Percentiles rank a stretch among this genome's conserved stretches.
Evolutionary conservation across 2,888 invertebrate species (phyloP).

Genomic region (Endotricha flammealis): DNA sequence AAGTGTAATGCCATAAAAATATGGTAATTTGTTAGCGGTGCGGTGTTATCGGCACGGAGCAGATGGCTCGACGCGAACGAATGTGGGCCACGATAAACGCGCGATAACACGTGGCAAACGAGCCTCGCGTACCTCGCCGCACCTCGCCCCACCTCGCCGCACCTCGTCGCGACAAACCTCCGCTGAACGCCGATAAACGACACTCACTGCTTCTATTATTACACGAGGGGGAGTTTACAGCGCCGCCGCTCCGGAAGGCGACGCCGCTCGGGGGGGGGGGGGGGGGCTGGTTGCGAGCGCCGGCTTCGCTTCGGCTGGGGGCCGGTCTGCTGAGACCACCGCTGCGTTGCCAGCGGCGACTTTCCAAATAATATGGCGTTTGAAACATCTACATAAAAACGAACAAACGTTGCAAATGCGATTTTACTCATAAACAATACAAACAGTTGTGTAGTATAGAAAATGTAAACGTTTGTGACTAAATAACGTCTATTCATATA

Average conservation of each 20-base stretch:
- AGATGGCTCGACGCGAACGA: constrained; percentile 7
- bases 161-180: not conserved
- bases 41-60: constrained; percentile 15
- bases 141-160: constrained; percentile 1
- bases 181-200: not conserved
- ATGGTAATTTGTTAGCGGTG: constrained; percentile 17
- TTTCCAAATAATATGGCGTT: no score
- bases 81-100: constrained; percentile 12
- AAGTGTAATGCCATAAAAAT: constrained; percentile 5
- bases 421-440: no score
- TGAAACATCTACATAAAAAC: no score
- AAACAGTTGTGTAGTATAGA: no score
- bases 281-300: not conserved
- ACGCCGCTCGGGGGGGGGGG: not conserved
- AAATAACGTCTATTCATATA: no score
- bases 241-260: not conserved
- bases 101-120: constrained; percentile 6
- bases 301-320: not conserved
- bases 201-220: not conserved
- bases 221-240: not conserved
- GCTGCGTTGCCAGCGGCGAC: no score
- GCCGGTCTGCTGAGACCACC: no score
- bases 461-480: no score
- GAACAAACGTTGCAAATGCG: no score
- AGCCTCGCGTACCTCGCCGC: not conserved